These are phyloP conservation scores for Anthophora plumipes DNA, from an alignment of 2,888 invertebrate genomes.

Conservation along the genomic window DNA sequence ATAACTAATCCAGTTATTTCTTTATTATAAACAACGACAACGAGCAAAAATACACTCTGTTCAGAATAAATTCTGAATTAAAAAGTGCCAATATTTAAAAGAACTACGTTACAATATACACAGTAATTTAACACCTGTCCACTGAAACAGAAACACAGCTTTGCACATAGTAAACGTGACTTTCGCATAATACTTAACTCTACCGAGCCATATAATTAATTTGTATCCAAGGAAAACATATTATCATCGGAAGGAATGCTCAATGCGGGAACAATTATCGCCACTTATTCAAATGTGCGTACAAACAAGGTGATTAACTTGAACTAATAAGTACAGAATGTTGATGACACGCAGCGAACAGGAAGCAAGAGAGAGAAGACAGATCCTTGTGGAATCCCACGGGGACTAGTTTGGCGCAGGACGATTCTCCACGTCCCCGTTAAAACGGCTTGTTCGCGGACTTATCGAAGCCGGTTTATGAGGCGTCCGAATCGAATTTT, in stretches of 20 bases:
- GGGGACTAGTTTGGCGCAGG: conserved; percentile 36
- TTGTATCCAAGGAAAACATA: too few species aligned
- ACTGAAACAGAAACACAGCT: too few species aligned
- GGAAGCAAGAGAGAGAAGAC: conserved; percentile 7
- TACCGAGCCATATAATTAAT: neutral
- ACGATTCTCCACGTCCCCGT: conserved; percentile 68
- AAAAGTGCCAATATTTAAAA: too few species aligned
- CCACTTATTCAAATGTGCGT: neutral
- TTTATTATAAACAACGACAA: too few species aligned
- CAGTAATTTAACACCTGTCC: too few species aligned
- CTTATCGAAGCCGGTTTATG: conserved; percentile 79
- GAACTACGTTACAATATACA: too few species aligned
- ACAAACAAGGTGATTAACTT: conserved; percentile 2
- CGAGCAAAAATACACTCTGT: too few species aligned
- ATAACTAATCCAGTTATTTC: too few species aligned
- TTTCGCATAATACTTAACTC: neutral
- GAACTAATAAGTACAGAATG: neutral
- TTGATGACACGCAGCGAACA: neutral
- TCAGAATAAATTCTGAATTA: too few species aligned
- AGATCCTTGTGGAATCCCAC: conserved; percentile 40
- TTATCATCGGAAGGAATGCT: too few species aligned
- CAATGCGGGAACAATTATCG: neutral
- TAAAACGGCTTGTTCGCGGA: conserved; percentile 72
- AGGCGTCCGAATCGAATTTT: conserved; percentile 76
- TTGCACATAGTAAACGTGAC: too few species aligned